Conservation (phyloP, 2,888 invertebrate species). For the Cephus spinipes region DNA sequence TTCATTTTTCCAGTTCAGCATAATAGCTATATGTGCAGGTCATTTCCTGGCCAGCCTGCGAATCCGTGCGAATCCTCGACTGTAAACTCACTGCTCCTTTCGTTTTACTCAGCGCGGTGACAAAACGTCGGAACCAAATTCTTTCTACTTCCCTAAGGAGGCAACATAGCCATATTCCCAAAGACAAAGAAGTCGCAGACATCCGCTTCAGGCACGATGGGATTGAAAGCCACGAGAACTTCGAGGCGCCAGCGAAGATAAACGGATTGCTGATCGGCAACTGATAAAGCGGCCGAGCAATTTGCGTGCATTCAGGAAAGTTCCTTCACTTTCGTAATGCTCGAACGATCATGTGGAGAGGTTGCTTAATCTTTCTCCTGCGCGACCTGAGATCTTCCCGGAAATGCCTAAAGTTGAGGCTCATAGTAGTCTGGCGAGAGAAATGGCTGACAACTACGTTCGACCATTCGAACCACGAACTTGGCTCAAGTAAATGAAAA, state of each 20-base stretch:
- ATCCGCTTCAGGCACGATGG: slow-evolving; percentile 11
- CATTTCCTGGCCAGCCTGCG: no score
- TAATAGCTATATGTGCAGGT: no score
- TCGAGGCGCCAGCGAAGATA: no score
- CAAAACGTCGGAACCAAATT: slow-evolving; percentile 38
- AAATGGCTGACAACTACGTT: slow-evolving; percentile 1
- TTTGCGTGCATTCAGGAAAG: no score
- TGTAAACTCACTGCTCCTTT: background rate
- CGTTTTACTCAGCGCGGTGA: background rate
- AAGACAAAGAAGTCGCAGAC: background rate
- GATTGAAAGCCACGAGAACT: no score
- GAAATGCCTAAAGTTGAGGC: slow-evolving; percentile 28
- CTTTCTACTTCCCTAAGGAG: slow-evolving; percentile 41
- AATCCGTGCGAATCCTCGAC: no score
- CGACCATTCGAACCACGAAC: slow-evolving; percentile 49
- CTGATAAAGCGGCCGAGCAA: no score
- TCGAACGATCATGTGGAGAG: no score
- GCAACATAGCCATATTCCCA: slow-evolving; percentile 22
- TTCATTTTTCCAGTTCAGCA: no score
- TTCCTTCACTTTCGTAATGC: no score
- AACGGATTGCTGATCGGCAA: no score
- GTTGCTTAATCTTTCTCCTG: no score
- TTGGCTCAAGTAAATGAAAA: slow-evolving; percentile 57
- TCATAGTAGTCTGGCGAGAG: background rate
- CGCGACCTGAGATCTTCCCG: background rate